Percentiles rank a stretch among this genome's conserved stretches.
Conservation (phyloP, 1,140 invertebrate species). For the fruit fly (Drosophila melanogaster) region Release_6_plus_ISO1_MT NC_004354.4:9480001-9480500, state of each 20-base stretch:
- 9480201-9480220: constrained; percentile 13
- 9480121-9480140: constrained; percentile 33
- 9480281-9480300: constrained; percentile 58
- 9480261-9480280: constrained; percentile 51
- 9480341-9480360: not conserved
- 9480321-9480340: not conserved
- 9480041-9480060: constrained; percentile 15
- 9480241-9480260: constrained; percentile 46
- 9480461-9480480: constrained; percentile 55
- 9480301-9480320: constrained; percentile 18
- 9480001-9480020: not conserved
- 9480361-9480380: constrained; percentile 1
- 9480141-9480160: constrained; percentile 29
- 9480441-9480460: constrained; percentile 27
- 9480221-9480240: constrained; percentile 58
- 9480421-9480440: constrained; percentile 29
- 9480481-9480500: constrained; percentile 19
- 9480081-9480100: constrained; percentile 33
- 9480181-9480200: not conserved
- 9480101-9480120: constrained; percentile 21
- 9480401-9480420: constrained; percentile 58
- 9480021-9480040: constrained; percentile 48
- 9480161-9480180: constrained; percentile 9
- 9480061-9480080: constrained; percentile 42
- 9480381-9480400: constrained; percentile 47